Percentiles rank a stretch among this genome's conserved stretches.
These are phyloP conservation scores for Phoxinus phoxinus DNA, from an alignment of 2,113 vertebrate species.

Conservation along the genomic window DNA sequence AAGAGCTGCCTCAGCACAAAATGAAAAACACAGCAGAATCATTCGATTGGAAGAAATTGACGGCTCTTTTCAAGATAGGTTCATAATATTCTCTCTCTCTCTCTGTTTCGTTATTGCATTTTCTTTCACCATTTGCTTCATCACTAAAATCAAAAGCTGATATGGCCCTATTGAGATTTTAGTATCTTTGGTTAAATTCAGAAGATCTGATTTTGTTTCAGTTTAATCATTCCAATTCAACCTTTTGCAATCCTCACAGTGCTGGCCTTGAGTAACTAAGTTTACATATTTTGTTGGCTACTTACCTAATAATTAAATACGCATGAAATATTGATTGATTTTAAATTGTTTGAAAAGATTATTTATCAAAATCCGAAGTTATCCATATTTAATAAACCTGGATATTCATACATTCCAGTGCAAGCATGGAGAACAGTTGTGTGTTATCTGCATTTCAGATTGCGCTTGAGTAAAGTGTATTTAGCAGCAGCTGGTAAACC, in stretches of 20 bases:
- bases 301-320: neutral
- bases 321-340: neutral
- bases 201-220: neutral
- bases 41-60: slow-evolving; percentile 46
- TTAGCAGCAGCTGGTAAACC: neutral
- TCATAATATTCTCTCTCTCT: slow-evolving; percentile 25
- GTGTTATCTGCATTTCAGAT: slow-evolving; percentile 1
- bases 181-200: slow-evolving; percentile 8
- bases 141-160: slow-evolving; percentile 19
- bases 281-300: neutral
- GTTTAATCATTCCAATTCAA: neutral
- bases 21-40: slow-evolving; percentile 34
- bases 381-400: neutral
- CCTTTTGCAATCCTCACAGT: neutral
- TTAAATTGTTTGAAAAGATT: neutral
- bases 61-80: slow-evolving; percentile 23
- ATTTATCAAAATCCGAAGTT: neutral
- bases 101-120: neutral
- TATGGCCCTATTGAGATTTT: slow-evolving; percentile 17
- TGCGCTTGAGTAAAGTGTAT: neutral
- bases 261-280: neutral
- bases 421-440: neutral
- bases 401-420: neutral
- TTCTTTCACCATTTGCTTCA: neutral
- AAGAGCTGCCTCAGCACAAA: slow-evolving; percentile 54